Evolutionary conservation across 2,113 vertebrate genomes (phyloP), one percentile per base, ranked within the genome.

Genomic region (Salvelinus namaycush): DNA sequence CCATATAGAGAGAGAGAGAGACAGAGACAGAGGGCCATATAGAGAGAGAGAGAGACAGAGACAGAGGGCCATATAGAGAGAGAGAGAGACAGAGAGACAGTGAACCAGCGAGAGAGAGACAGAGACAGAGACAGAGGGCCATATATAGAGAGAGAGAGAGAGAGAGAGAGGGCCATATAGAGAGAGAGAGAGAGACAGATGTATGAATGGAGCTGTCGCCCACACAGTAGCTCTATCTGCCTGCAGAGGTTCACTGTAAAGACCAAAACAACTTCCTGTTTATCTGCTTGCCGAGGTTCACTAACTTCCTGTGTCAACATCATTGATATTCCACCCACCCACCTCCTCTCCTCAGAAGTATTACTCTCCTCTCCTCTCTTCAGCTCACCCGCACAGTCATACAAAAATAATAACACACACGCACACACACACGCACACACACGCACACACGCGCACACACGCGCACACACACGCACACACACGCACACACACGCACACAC

Each of bases 231-330:
- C 29, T 5, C 5, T 31, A 31, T 31, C 29, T 31, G 4, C 29
- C 29, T 92, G 89, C 92, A 92, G 91, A 91, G 84, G 82, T 80
- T 75, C 78, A 81, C 66, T 80, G 78, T 73, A 16, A 59, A 83
- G 79, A 48, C 90, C 85, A 81, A 90, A 86, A 70, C 5, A 87
- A 81, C 57, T 70, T 76, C 79, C 5, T 48, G 76, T 82, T 77
- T 78, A 54, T 79, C 24, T 24, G 24, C 24, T 24, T 78, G 73
- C 75, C 76, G 75, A 75, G 57, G 68, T 59, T 34, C 68, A 66
- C 64, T 57, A 51, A 81, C 86, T 82, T 70, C 2, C 59, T 68
- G 29, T 29, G 0, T 29, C 29, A 29, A 29, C 4, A 29, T 29
- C 4, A 4, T 29, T 29, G 29, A 29, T 29, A 29, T 29, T 29